Base-by-base conservation (phyloP, 2,888 invertebrate genomes). In the Nymphalis c-album region DNA sequence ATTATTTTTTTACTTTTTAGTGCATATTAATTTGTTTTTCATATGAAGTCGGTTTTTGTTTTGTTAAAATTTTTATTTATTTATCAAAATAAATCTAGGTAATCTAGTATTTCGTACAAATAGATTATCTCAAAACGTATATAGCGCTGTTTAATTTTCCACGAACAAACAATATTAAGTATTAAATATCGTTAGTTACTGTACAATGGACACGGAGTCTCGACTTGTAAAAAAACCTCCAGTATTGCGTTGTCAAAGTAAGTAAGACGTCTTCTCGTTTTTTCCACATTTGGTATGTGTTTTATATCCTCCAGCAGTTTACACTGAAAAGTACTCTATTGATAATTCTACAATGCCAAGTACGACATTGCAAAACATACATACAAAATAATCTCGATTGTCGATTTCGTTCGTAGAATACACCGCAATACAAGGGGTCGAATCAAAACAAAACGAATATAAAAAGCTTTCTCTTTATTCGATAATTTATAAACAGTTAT, bases 211-310 rank as follows among this genome's bases (percentile, higher is more conserved):
- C 35, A 58, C 67, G 18, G 53, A 6, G 16, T 31, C 8, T 35
- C 2, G 5, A 20, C 55, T 61, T 66, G 66, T 57, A 61, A 61
- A 66, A n/a, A 66, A 48, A 17, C 26, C 48, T 60, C 26, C 48
- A 22, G 58, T 59, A 17, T 17, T 55, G 26, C 46, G 67, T 46
- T 67, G 67, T 67, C 67, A 67, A 58, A 48, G 40, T 58, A 63
- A 67, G 58, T 67, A 67, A 67, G 67, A 67, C 59, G 53, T 60
- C 7, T 50, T 7, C 48, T 61, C 22, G 35, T 20, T 57, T 55
- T 40, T 57, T 57, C 35, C 17, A 18, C 40, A 18, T 40, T 40
- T 57, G 18, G 35, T 40, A n/a, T 4, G 40, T 35, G 40, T 18
- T 35, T 57, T 57, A 57, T 57, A 35, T 40, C 35, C 26, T 31